Evolutionary conservation across 2,797 vertebrate genomes (phyloP), one percentile per base, ranked within the genome.

Genomic region (Chrosomus eos): DNA sequence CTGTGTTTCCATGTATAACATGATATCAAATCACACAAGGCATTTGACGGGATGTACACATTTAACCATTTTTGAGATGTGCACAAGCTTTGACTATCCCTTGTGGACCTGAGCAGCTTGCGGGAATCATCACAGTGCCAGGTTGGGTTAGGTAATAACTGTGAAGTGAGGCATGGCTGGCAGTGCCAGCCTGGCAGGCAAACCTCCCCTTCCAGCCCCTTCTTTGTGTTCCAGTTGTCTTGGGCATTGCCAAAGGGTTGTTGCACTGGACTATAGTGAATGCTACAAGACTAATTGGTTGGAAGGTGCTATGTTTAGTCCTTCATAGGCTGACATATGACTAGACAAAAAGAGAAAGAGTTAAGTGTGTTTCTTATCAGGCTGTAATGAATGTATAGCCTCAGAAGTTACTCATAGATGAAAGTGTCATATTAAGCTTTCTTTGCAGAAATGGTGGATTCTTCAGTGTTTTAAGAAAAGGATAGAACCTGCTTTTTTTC

Each of bases 321-420:
- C 43, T 55, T 68, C 71, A 36, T 72, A 40, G 3, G n/a, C 62
- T 68, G 33, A 84, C 67, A n/a, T 73, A 66, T 88, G 48, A 86
- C 82, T 85, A 70, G 72, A 80, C 75, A 83, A 80, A 83, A 84
- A 77, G 53, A 64, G 13, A 51, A 14, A 14, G 62, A 72, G 51
- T 66, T 53, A 19, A 80, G 55, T 72, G 11, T 62, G 51, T 72
- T 87, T 74, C 48, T 83, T 85, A 78, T 82, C 75, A 67, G n/a
- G 51, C 74, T 77, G 80, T 77, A 86, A 89, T 87, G 87, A 88
- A 89, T 81, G 73, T 70, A 81, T 86, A 70, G 86, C 36, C 45
- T 71, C 73, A 40, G 66, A 81, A 78, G 38, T 83, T 67, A 78
- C 73, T 53, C 76, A 48, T 26, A 73, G 84, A 88, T 87, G 81